Evolutionary conservation across 2,888 invertebrate species (phyloP).

Genomic region (Morpho achilles): DNA sequence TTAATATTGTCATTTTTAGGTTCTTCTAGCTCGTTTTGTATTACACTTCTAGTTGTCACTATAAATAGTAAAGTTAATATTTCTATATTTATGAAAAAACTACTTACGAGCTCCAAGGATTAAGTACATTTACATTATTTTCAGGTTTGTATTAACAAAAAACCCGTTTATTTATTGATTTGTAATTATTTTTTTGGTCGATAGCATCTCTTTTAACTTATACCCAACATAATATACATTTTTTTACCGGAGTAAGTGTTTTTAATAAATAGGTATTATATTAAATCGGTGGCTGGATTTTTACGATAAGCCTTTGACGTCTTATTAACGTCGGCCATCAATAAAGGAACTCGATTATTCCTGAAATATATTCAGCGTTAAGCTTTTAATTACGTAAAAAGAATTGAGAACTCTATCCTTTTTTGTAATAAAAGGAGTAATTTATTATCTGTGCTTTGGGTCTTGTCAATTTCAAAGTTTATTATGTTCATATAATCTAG

Average conservation of each 20-base stretch:
- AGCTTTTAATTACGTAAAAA: conserved; percentile 52
- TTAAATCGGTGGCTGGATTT: conserved; percentile 58
- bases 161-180: background rate
- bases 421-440: conserved; percentile 25
- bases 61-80: too few relatives aligned
- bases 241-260: conserved; percentile 62
- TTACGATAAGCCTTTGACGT: conserved; percentile 66
- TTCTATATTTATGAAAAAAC: too few relatives aligned
- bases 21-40: too few relatives aligned
- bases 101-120: too few relatives aligned
- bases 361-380: conserved; percentile 65
- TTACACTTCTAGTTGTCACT: too few relatives aligned
- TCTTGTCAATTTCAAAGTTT: conserved; percentile 14
- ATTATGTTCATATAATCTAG: conserved; percentile 1
- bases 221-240: conserved; percentile 43
- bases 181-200: background rate
- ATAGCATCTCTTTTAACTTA: conserved; percentile 31
- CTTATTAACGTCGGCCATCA: conserved; percentile 62
- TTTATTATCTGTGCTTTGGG: conserved; percentile 17
- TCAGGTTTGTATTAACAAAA: background rate
- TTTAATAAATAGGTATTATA: conserved; percentile 72
- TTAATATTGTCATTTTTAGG: too few relatives aligned
- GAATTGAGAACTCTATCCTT: conserved; percentile 16
- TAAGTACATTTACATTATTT: too few relatives aligned
- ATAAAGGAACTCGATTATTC: conserved; percentile 48